Evolutionary conservation across 2,888 invertebrate species (phyloP).

Genomic region (Hypolimnas misippus): DNA sequence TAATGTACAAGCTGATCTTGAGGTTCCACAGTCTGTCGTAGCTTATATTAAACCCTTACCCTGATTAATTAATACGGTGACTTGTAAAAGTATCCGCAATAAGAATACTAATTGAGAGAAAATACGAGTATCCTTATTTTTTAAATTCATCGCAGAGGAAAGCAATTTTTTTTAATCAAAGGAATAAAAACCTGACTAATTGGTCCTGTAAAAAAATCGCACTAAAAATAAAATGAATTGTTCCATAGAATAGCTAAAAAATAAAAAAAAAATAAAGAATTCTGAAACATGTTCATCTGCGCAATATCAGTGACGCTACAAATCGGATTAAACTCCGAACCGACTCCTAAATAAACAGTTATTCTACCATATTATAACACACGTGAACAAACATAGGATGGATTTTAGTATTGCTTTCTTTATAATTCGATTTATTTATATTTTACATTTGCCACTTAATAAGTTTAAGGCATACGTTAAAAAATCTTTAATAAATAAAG

Average conservation of each 20-base stretch:
- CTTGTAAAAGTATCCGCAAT: neutral
- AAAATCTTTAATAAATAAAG: no score
- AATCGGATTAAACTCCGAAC: neutral
- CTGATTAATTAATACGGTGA: no score
- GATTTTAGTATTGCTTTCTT: neutral
- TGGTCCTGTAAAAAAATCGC: neutral
- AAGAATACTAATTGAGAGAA: neutral
- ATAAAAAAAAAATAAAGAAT: neutral
- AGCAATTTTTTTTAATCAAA: neutral
- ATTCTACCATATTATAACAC: no score
- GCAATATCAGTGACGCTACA: neutral
- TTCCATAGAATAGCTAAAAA: neutral
- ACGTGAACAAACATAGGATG: neutral
- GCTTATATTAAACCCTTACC: no score
- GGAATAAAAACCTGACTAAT: neutral
- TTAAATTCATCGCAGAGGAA: neutral
- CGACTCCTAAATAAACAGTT: neutral
- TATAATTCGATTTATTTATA: neutral
- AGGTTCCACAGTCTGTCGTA: no score
- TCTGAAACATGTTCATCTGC: slow-evolving; percentile 4
- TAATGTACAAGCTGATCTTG: no score
- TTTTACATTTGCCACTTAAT: no score
- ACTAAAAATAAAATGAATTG: neutral
- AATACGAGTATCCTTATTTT: no score
- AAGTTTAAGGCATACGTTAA: no score